A percentile compares a stretch with the other conserved stretches of the same genome.
Conservation (phyloP, 1,140 invertebrate species). For the Oppia nitens region DNA sequence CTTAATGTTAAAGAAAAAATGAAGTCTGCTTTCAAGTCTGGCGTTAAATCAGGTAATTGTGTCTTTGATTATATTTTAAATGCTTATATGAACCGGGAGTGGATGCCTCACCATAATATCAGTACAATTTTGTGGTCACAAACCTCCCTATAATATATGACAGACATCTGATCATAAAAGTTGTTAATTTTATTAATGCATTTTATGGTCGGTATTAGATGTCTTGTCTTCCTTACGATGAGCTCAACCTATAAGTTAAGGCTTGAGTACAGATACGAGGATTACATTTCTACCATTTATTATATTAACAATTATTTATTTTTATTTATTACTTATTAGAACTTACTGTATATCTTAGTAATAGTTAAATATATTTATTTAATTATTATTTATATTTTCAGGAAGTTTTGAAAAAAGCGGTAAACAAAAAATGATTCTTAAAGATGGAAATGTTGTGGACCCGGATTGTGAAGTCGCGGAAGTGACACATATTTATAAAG, state of each 20-base stretch:
- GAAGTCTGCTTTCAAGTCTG: conserved; percentile 4
- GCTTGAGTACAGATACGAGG: background rate
- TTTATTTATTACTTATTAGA: too few species aligned
- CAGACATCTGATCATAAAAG: background rate
- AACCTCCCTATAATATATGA: background rate
- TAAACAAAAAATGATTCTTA: conserved; percentile 49
- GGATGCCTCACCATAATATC: background rate
- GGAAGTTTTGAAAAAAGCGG: background rate
- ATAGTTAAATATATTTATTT: too few species aligned
- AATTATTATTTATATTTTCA: background rate
- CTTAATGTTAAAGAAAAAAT: conserved; percentile 2
- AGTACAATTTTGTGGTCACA: background rate
- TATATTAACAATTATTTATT: too few species aligned
- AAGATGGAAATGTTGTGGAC: conserved; percentile 67
- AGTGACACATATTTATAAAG: conserved; percentile 57
- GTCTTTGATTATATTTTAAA: background rate
- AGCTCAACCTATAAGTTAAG: background rate
- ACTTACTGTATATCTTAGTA: too few species aligned
- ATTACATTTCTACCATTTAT: too few species aligned
- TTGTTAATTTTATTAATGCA: background rate
- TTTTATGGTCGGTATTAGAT: background rate
- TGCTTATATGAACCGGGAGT: background rate
- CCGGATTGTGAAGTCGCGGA: conserved; percentile 67
- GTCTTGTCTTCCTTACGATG: background rate
- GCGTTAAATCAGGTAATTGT: background rate